Evolutionary conservation across 2,888 invertebrate genomes (phyloP).

Genomic region (Cosmia trapezina): DNA sequence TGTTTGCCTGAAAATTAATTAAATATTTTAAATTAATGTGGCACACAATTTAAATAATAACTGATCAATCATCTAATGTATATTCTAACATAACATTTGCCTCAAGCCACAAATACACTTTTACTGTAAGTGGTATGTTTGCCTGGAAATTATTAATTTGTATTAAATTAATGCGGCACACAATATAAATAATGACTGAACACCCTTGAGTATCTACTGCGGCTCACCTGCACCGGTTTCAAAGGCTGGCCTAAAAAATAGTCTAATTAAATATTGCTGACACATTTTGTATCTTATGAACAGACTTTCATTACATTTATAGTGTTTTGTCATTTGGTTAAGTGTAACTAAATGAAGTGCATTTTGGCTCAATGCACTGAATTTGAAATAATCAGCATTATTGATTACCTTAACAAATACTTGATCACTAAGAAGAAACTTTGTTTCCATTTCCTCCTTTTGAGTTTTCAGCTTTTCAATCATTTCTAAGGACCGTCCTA

Average conservation of each 20-base stretch:
- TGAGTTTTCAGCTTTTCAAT: constrained; percentile 96
- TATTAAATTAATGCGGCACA: not conserved
- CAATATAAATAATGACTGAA: not conserved
- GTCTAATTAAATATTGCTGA: not conserved
- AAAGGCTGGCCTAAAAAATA: not conserved
- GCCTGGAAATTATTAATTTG: constrained; percentile 91
- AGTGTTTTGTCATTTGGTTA: not conserved
- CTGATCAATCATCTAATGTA: constrained; percentile 96
- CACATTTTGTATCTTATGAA: not conserved
- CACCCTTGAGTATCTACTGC: not conserved
- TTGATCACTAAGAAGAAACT: constrained; percentile 98
- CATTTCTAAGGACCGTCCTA: constrained; percentile 97
- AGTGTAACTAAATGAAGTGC: not conserved
- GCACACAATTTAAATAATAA: too few relatives aligned
- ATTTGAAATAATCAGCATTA: not conserved
- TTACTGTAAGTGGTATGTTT: constrained; percentile 96
- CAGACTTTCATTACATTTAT: not conserved
- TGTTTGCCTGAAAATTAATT: constrained; percentile 92
- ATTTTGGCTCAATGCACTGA: not conserved
- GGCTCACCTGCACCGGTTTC: not conserved
- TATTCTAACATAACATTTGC: constrained; percentile 99
- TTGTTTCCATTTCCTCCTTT: constrained; percentile 95
- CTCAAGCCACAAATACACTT: constrained; percentile 95
- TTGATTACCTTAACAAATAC: constrained; percentile 92
- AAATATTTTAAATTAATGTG: not conserved